phyloP scores from a whole-genome alignment of 2,797 vertebrate species.

The Urocyon cinereoargenteus region DNA sequence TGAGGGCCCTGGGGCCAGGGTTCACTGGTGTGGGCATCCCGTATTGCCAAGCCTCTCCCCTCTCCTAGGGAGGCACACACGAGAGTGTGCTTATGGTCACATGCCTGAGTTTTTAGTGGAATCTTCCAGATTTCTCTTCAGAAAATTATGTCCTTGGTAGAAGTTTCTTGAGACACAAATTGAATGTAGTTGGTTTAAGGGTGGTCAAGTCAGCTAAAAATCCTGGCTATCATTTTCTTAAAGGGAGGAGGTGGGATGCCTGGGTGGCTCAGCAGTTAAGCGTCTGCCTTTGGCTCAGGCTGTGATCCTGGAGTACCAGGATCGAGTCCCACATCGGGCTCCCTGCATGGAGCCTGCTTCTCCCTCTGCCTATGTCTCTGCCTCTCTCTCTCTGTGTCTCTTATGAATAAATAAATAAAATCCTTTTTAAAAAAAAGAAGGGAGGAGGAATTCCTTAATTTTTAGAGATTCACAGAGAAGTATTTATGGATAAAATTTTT shows the following conservation, averaged over 20 bases:
- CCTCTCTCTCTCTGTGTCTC: too few relatives aligned
- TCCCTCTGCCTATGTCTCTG: too few relatives aligned
- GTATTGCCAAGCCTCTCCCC: not conserved
- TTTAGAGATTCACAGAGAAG: not conserved
- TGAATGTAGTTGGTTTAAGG: not conserved
- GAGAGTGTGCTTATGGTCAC: fast-evolving
- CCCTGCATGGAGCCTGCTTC: too few relatives aligned
- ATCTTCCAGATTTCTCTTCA: not conserved
- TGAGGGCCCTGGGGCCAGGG: not conserved
- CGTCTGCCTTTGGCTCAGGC: too few relatives aligned
- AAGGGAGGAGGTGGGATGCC: too few relatives aligned
- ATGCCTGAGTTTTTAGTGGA: not conserved
- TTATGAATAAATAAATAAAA: too few relatives aligned
- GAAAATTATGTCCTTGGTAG: not conserved
- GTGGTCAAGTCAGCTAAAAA: not conserved
- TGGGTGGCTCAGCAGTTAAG: too few relatives aligned
- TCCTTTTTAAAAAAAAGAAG: too few relatives aligned
- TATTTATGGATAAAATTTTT: not conserved
- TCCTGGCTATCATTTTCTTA: not conserved
- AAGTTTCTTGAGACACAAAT: not conserved
- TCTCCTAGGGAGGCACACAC: fast-evolving
- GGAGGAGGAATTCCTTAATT: not conserved
- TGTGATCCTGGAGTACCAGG: too few relatives aligned
- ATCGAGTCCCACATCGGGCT: too few relatives aligned
- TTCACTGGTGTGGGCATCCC: not conserved